Conservation (phyloP, 2,888 invertebrate genomes). For the Perdita meconis region DNA sequence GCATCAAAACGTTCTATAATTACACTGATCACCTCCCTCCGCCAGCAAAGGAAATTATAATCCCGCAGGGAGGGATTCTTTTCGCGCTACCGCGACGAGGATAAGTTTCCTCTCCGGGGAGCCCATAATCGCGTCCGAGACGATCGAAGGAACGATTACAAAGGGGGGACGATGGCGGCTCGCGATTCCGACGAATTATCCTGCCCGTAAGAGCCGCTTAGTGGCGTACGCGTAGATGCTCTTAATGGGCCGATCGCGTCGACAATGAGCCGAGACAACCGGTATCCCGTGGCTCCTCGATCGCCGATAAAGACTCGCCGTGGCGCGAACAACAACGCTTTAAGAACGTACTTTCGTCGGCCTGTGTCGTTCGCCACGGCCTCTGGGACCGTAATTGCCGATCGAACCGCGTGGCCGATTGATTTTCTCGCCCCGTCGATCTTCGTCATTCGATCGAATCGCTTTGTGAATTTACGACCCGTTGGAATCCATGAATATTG, state of each 20-base stretch:
- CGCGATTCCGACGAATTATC: constrained; percentile 47
- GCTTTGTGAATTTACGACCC: constrained; percentile 1
- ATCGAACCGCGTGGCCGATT: constrained; percentile 1
- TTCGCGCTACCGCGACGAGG: background rate
- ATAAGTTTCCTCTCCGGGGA: background rate
- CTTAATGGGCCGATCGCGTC: constrained; percentile 34
- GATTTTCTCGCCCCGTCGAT: constrained; percentile 18
- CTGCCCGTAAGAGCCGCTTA: constrained; percentile 29
- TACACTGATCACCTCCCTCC: background rate
- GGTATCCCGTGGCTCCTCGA: constrained; percentile 16
- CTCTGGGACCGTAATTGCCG: constrained; percentile 25
- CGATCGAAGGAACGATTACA: constrained; percentile 23
- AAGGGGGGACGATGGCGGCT: background rate
- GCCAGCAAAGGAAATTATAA: background rate
- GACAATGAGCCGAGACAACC: constrained; percentile 33
- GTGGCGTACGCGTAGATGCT: constrained; percentile 32
- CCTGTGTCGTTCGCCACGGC: too few relatives aligned
- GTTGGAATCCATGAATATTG: too few relatives aligned
- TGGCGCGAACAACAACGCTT: background rate
- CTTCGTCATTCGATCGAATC: background rate
- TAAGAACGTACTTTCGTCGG: constrained; percentile 2
- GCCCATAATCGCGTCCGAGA: constrained; percentile 4
- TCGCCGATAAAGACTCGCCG: constrained; percentile 39
- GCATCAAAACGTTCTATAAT: constrained; percentile 11
- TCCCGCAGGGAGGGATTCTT: background rate